Percentiles rank a stretch among this genome's conserved stretches.
Evolutionary conservation across 2,113 vertebrate genomes (phyloP).

Genomic region (Thalassoma bifasciatum): DNA sequence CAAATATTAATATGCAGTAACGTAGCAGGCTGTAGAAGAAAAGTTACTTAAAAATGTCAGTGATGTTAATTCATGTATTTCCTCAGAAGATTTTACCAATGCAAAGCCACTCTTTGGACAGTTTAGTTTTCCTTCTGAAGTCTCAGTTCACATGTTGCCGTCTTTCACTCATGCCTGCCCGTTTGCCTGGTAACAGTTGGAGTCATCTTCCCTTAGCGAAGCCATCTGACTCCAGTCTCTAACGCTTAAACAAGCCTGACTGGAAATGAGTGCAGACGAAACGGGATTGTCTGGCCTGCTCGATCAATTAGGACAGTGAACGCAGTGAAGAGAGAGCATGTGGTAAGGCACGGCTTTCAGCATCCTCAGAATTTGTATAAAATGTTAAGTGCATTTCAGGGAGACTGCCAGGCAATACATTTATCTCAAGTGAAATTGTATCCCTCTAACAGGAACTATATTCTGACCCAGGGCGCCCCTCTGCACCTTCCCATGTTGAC

Average conservation of each 20-base stretch:
- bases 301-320: conserved; percentile 75
- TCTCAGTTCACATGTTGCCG: conserved; percentile 27
- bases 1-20: too few relatives aligned
- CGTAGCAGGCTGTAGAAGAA: too few relatives aligned
- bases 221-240: conserved; percentile 78
- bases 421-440: conserved; percentile 72
- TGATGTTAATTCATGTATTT: neutral
- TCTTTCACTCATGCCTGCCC: conserved; percentile 31
- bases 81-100: conserved; percentile 2
- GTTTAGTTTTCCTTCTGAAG: conserved; percentile 28
- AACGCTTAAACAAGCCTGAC: conserved; percentile 79
- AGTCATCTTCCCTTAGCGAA: conserved; percentile 68
- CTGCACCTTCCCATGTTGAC: conserved; percentile 22
- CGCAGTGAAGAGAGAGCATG: conserved; percentile 55
- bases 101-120: conserved; percentile 18
- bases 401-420: conserved; percentile 72
- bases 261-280: conserved; percentile 78
- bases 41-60: too few relatives aligned
- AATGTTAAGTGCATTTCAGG: conserved; percentile 79
- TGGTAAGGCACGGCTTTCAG: conserved; percentile 64
- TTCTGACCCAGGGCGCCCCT: conserved; percentile 48
- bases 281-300: conserved; percentile 72
- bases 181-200: conserved; percentile 66
- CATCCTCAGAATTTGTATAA: conserved; percentile 65
- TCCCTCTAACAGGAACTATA: conserved; percentile 57